These are phyloP conservation scores for Pheosia tremula DNA, from an alignment of 2,888 invertebrate species.

Conservation along the genomic window DNA sequence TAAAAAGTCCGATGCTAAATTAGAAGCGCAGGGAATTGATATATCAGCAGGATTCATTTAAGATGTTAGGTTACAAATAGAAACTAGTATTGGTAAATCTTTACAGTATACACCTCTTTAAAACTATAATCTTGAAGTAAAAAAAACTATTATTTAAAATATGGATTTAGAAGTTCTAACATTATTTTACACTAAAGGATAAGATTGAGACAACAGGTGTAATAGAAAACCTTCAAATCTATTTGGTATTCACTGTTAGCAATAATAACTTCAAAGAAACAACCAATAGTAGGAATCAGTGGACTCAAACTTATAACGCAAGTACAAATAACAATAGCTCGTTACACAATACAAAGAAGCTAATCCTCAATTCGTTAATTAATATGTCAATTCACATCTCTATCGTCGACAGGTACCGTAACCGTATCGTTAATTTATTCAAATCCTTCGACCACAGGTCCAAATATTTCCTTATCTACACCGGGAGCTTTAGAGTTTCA, in stretches of 20 bases:
- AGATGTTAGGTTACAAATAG: too few species aligned
- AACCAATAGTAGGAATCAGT: neutral
- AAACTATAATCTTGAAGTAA: too few species aligned
- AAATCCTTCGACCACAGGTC: slow-evolving; percentile 2
- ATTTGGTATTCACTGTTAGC: too few species aligned
- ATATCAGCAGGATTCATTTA: too few species aligned
- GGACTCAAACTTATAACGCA: neutral
- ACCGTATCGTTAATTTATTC: slow-evolving; percentile 4
- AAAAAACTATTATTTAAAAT: too few species aligned
- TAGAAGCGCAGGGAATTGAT: neutral
- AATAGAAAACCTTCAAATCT: too few species aligned
- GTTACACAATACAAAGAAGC: neutral
- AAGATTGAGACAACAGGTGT: too few species aligned
- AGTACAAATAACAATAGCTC: slow-evolving; percentile 2
- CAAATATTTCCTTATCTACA: slow-evolving; percentile 4
- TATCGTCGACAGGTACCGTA: neutral
- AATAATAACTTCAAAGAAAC: neutral
- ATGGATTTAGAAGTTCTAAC: too few species aligned
- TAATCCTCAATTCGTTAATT: slow-evolving; percentile 5
- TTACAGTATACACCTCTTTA: too few species aligned
- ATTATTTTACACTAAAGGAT: too few species aligned
- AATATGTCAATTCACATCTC: slow-evolving; percentile 1
- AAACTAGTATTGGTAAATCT: too few species aligned
- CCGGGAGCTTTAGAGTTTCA: neutral
- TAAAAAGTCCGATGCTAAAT: neutral